phyloP scores from a whole-genome alignment of 2,113 vertebrate species.

The Petrocephalus microphthalmus region DNA sequence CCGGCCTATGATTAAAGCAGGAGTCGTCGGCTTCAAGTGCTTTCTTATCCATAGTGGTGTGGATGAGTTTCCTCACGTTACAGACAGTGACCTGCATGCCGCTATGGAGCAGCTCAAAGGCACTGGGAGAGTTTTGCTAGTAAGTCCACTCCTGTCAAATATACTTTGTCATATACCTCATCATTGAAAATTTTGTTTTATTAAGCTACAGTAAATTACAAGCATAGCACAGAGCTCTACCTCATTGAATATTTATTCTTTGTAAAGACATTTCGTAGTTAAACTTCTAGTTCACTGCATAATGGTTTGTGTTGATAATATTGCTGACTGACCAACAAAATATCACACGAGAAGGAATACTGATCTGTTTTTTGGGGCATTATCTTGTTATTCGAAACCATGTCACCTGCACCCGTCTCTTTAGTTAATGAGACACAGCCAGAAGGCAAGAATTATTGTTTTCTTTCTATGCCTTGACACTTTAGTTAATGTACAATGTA shows the following conservation, averaged over 20 bases:
- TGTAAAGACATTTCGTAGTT: neutral
- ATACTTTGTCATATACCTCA: neutral
- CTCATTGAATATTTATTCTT: neutral
- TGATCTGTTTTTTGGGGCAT: neutral
- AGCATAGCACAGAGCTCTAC: neutral
- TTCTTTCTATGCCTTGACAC: neutral
- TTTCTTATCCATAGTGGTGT: constrained; percentile 74
- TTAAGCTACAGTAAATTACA: neutral
- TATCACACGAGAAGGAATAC: neutral
- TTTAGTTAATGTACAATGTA: neutral
- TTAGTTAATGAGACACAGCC: neutral
- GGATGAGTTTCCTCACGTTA: constrained; percentile 69
- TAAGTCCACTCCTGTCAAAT: constrained; percentile 35
- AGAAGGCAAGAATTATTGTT: neutral
- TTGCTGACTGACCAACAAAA: neutral
- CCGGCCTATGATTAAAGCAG: constrained; percentile 63
- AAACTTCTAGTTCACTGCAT: neutral
- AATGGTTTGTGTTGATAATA: neutral
- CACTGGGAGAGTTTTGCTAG: constrained; percentile 68
- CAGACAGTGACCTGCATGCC: constrained; percentile 55
- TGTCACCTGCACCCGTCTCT: neutral
- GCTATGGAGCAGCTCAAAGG: constrained; percentile 67
- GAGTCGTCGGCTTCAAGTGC: constrained; percentile 73
- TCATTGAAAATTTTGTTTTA: neutral
- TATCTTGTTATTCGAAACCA: neutral